Base-by-base conservation (phyloP, 2,888 invertebrate species). In the Noctua janthina region DNA sequence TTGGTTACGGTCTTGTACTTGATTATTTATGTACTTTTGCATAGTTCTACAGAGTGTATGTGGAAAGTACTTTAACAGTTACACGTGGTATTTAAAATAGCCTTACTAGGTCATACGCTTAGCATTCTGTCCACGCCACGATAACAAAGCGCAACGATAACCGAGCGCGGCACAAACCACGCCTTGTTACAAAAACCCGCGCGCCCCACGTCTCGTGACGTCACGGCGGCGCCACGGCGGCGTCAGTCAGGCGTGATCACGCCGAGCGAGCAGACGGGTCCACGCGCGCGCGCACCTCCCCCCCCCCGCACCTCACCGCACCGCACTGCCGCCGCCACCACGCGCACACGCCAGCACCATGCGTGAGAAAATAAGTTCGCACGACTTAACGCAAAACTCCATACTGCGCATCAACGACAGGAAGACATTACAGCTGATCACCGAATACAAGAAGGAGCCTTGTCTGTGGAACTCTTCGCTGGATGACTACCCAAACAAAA, bases 401-500 rank as follows among this genome's bases (percentile, higher is more conserved):
- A 90, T 91, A 73, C 90, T 93, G 20, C 91, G 93, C 68, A 93
- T 93, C 74, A 89, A 79, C 79, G 91, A 92, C 67, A 87, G 81
- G 2, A 90, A 93, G 84, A 94, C 93, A 1, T 75, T 93, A 43
- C 85, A 92, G 67, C 90, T 95, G 13, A 85, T 95, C 10, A 43
- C 88, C 8, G 86, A 94, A 10, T 94, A 93, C 84, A 86, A 91
- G 29, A 88, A 90, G 6, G 92, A 94, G n/a, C 87, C 91, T 7
- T 93, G 92, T 29, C 88, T 95, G 13, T 95, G 94, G 94, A 93
- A 95, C 84, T 91, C 93, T 0, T 69, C 74, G 0, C 49, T 90
- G 0, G 78, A 88, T 0, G 90, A 92, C 20, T 95, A 94, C 82
- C 93, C 91, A 35, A 90, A 91, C 76, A 90, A 90, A 43, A 81